These are phyloP conservation scores for Dicranocentrus wangi DNA, from an alignment of 2,888 invertebrate species.

Conservation along the genomic window DNA sequence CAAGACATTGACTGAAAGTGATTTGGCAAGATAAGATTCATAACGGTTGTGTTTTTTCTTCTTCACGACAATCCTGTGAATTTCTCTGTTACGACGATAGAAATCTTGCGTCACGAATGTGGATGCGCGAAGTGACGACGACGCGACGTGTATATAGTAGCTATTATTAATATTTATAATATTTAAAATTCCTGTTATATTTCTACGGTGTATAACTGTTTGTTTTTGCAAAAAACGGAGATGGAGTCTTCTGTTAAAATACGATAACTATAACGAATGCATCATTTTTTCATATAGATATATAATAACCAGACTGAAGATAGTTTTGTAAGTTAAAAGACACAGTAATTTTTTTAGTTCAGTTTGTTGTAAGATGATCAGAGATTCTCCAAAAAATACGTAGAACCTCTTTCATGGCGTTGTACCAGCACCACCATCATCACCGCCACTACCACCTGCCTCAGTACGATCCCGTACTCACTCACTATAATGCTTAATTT, in stretches of 20 bases:
- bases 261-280: slow-evolving; percentile 12
- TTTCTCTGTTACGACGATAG: background rate
- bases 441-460: too few relatives aligned
- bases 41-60: slow-evolving; percentile 28
- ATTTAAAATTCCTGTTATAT: background rate
- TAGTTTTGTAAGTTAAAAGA: slow-evolving; percentile 37
- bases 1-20: slow-evolving; percentile 52
- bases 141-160: background rate
- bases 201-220: background rate
- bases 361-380: background rate
- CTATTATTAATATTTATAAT: background rate
- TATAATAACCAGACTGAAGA: too few relatives aligned
- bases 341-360: slow-evolving; percentile 10
- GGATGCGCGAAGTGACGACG: background rate
- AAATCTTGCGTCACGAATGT: background rate
- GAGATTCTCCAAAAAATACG: slow-evolving; percentile 15
- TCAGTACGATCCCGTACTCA: too few relatives aligned
- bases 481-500: too few relatives aligned
- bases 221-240: background rate
- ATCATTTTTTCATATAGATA: too few relatives aligned
- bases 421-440: background rate
- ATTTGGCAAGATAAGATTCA: slow-evolving; percentile 55
- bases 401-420: too few relatives aligned
- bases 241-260: slow-evolving; percentile 28
- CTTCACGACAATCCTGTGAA: too few relatives aligned